Evolutionary conservation across 2,888 invertebrate species (phyloP).

Genomic region (Polydrusus pterygomalis): DNA sequence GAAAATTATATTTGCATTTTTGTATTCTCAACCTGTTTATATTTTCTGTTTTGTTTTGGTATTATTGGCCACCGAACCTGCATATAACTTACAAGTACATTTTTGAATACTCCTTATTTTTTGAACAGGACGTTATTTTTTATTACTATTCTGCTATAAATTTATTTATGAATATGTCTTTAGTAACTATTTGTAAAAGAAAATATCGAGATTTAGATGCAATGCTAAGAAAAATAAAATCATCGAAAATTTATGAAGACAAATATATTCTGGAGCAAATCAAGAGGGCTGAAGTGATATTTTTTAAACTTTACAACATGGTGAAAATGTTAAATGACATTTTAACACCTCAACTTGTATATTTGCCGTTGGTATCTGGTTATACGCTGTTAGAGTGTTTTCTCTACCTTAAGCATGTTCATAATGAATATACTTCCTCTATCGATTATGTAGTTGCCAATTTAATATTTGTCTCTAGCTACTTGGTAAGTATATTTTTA

Average conservation of each 20-base stretch:
- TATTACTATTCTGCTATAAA: constrained; percentile 2
- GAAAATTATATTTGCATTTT: background rate
- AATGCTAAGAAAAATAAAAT: constrained; percentile 13
- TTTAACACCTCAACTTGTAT: constrained; percentile 14
- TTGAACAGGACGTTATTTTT: constrained; percentile 5
- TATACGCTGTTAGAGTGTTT: background rate
- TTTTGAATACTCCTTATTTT: background rate
- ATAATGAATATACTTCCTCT: background rate
- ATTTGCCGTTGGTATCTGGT: constrained; percentile 15
- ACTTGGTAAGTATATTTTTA: background rate
- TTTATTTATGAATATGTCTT: background rate
- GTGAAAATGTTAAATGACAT: background rate
- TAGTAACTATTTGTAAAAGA: constrained; percentile 5
- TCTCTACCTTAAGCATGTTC: constrained; percentile 10
- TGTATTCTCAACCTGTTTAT: background rate
- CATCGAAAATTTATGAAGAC: constrained; percentile 5
- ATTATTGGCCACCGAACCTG: background rate
- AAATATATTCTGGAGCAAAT: constrained; percentile 2
- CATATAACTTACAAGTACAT: background rate
- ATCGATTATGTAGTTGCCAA: background rate
- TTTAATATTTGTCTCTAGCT: background rate
- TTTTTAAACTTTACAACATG: background rate
- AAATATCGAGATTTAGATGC: constrained; percentile 12
- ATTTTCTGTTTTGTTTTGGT: background rate
- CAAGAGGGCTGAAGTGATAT: background rate